Evolutionary conservation across 2,797 vertebrate species (phyloP), one percentile per base, ranked within the genome.

Genomic region (Hippopotamyrus pictus): DNA sequence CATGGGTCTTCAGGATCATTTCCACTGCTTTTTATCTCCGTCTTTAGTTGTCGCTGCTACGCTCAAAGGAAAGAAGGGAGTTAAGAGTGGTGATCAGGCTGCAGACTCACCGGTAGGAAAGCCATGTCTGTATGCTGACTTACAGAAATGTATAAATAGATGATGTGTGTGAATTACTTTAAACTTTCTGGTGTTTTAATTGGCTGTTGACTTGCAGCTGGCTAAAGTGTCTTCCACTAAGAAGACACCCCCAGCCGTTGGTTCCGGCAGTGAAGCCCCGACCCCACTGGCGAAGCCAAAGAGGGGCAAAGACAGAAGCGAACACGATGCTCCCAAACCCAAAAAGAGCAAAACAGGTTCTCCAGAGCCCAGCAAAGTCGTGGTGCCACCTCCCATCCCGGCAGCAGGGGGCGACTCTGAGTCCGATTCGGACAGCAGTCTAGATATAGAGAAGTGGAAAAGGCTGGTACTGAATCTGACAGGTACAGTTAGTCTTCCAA

Each of bases 391-490:
- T n/a, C 14, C 50, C 5, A 17, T 29, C 37, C 53, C 5, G 8
- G 17, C 88, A 14, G 41, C 57, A 2, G 83, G 79, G 89, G 92
- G 79, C 46, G 92, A 92, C 1, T 76, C 29, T 17, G 92, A 93
- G 73, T 95, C 95, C 0, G 96, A 96, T 92, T 96, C 96, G 0
- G 96, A 96, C 93, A 95, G 95, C 93, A 96, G 96, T 90, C 93
- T 96, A 90, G 96, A 97, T 41, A 88, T 96, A 0, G 95, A 96
- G 90, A 97, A 96, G 90, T 97, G 96, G 96, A 96, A 92, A 92
- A 95, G 90, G 37, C 84, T 94, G 69, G 69, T 92, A 0, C 51
- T 91, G 48, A 57, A 95, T 48, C 91, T 96, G 89, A 93, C 96
- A 88, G 96, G 96, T 96, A 88, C 12, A 37, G 65, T 37, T 73